phyloP scores from a whole-genome alignment of 2,888 invertebrate genomes.

The Lepidocyrtoides sp. region DNA sequence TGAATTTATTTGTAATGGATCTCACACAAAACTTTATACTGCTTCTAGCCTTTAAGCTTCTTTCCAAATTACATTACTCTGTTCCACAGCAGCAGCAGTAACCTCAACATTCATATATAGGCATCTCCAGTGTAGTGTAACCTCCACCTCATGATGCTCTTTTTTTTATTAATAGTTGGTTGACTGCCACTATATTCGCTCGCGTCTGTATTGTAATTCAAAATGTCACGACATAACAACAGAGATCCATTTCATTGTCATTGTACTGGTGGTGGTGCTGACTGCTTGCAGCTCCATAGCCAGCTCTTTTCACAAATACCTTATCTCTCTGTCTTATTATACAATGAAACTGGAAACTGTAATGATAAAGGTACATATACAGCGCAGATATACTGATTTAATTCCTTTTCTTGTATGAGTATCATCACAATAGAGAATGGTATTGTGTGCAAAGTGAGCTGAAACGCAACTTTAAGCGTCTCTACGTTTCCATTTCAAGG shows the following conservation, averaged over 20 bases:
- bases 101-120: neutral
- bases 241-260: constrained; percentile 29
- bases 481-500: neutral
- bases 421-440: too few species aligned
- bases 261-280: too few species aligned
- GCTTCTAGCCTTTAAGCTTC: neutral
- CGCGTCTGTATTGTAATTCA: constrained; percentile 26
- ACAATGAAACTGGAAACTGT: neutral
- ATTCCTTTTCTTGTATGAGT: neutral
- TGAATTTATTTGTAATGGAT: neutral
- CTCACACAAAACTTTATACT: neutral
- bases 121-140: constrained; percentile 34
- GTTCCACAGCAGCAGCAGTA: neutral
- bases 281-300: too few species aligned
- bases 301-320: too few species aligned
- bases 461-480: neutral
- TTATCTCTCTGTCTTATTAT: too few species aligned
- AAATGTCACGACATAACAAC: constrained; percentile 49
- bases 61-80: neutral
- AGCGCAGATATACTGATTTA: neutral
- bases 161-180: neutral
- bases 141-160: neutral
- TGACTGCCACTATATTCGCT: neutral
- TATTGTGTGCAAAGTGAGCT: too few species aligned
- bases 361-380: neutral